phyloP scores from a whole-genome alignment of 2,797 vertebrate genomes.

The Periparus ater region DNA sequence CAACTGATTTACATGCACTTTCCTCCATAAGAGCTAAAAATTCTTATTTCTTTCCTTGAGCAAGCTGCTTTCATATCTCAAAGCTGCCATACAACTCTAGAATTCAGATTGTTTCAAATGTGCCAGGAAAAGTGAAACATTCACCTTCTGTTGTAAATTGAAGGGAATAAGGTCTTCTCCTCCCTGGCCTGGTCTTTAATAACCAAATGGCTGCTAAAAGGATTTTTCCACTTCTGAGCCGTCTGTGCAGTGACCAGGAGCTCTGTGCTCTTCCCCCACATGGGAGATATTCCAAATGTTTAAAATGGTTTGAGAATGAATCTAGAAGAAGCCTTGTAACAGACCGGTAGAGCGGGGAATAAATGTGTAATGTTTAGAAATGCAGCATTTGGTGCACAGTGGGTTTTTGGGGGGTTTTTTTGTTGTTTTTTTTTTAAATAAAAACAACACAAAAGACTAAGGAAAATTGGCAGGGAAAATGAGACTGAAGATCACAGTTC shows the following conservation, averaged over 20 bases:
- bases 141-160: not conserved
- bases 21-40: not conserved
- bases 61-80: not conserved
- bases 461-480: not conserved
- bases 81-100: not conserved
- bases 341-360: not conserved
- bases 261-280: not conserved
- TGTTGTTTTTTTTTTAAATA: too few relatives aligned
- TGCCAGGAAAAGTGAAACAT: not conserved
- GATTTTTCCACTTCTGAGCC: not conserved
- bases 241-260: not conserved
- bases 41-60: not conserved
- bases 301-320: not conserved
- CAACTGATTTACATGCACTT: not conserved
- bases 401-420: not conserved
- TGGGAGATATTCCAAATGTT: not conserved
- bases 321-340: not conserved
- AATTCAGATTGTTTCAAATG: not conserved
- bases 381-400: not conserved
- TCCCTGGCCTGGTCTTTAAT: not conserved
- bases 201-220: not conserved
- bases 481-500: not conserved
- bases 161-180: not conserved
- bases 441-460: not conserved
- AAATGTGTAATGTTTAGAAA: slow-evolving; percentile 12